Base-by-base conservation (phyloP, 2,797 vertebrate species). In the Chelon labrosus region DNA sequence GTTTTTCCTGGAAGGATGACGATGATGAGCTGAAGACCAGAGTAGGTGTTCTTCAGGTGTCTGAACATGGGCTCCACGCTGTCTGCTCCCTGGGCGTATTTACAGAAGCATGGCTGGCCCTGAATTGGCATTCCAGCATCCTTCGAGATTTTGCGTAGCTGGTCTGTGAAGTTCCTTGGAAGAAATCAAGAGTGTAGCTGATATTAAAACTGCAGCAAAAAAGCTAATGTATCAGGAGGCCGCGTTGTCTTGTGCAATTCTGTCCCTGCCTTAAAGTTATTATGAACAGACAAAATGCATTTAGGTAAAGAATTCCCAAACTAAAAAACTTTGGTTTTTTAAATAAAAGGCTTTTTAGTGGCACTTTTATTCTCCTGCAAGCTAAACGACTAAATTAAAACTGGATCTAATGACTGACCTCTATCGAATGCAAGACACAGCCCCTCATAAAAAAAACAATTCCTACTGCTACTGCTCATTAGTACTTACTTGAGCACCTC, bases 41-140 rank as follows among this genome's bases (percentile, higher is more conserved):
- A 96, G 5, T 99, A 99, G 9, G 98, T 98, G 94, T 98, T 96
- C 90, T 99, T 99, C 82, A 99, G 91, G 85, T 99, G 98, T 86
- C 98, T 96, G 90, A 99, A 99, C 98, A 99, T 99, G 81, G 98
- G 97, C 93, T 99, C 98, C 94, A 99, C 98, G 0, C 97, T 99
- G 94, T 99, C 98, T 0, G 98, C 98, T 25, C 98, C 98, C 92
- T 99, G 98, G 17, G 98, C 98, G 0, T 99, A 99, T 84, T 99
- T 99, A 92, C 98, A 99, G 94, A 99, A 99, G 59, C 98, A 99
- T 2, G 98, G 98, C 88, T 99, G 98, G 31, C 98, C 98, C 74
- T 99, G 98, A 77, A 99, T 99, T 0, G 98, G 98, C 98, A 99
- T 99, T 73, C 98, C 98, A 0, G 98, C 98, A 0, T 99, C 98